A percentile compares a stretch with the other conserved stretches of the same genome.
These are phyloP conservation scores for Phytoseiulus persimilis DNA, from an alignment of 2,888 invertebrate genomes.

Conservation along the genomic window DNA sequence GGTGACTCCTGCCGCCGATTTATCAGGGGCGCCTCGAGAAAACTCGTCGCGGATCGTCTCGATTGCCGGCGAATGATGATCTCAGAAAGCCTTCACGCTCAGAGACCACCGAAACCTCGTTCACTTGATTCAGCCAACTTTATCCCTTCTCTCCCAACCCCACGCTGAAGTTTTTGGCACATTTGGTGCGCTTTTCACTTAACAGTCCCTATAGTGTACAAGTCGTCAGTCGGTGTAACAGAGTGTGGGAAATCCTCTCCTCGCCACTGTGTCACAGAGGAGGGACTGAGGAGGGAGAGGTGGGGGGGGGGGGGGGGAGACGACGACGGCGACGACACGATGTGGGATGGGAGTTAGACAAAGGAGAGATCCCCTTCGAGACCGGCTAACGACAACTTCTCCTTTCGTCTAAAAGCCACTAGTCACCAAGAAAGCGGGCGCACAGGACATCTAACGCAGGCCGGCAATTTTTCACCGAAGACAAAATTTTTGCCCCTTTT, in stretches of 20 bases:
- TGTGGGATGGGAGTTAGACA: not conserved
- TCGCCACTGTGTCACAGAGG: not conserved
- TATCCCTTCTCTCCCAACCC: not conserved
- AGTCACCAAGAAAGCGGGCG: not conserved
- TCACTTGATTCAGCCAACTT: not conserved
- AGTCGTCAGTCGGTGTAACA: not conserved
- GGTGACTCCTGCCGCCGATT: too few relatives aligned
- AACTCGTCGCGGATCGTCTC: not conserved
- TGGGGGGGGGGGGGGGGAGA: not conserved
- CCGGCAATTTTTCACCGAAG: not conserved
- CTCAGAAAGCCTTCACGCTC: not conserved
- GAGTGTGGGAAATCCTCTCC: not conserved
- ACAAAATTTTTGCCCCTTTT: not conserved
- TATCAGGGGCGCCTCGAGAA: too few relatives aligned
- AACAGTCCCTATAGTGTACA: slow-evolving; percentile 7
- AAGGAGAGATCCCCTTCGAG: not conserved
- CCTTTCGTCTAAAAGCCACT: not conserved
- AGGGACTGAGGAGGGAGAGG: not conserved
- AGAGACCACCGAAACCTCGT: not conserved
- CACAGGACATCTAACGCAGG: not conserved
- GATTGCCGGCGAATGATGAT: not conserved
- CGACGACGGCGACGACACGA: not conserved
- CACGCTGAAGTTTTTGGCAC: slow-evolving; percentile 32
- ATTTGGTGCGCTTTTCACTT: slow-evolving; percentile 39
- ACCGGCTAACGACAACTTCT: not conserved